Conservation (phyloP, 2,888 invertebrate species). For the Parnassius apollo region DNA sequence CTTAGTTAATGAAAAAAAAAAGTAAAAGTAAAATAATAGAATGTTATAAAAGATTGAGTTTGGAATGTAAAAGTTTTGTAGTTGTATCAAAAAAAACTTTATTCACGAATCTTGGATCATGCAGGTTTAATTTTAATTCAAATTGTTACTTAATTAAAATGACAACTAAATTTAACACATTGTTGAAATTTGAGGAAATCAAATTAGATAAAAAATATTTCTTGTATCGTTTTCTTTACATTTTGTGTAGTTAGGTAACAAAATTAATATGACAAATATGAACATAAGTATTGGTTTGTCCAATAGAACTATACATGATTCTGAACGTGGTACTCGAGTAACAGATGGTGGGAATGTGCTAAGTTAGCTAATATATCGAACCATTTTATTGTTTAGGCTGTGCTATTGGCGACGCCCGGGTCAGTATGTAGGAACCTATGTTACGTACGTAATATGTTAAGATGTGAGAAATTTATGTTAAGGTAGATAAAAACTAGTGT, state of each 20-base stretch:
- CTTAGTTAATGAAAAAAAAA: no score
- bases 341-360: slow-evolving; percentile 12
- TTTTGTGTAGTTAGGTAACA: neutral
- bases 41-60: no score
- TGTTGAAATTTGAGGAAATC: no score
- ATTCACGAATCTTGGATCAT: no score
- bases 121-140: no score
- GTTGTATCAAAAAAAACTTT: no score
- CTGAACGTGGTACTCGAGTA: slow-evolving; percentile 16
- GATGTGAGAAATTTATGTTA: neutral
- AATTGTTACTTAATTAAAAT: no score
- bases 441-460: neutral
- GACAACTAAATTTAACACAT: no score
- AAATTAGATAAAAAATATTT: no score
- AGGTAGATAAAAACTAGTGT: neutral
- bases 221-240: no score
- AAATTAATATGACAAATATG: neutral
- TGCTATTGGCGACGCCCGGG: slow-evolving; percentile 3
- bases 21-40: no score
- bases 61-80: no score
- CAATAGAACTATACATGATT: slow-evolving; percentile 7
- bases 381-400: slow-evolving; percentile 24
- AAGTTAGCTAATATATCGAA: slow-evolving; percentile 24
- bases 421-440: slow-evolving; percentile 8
- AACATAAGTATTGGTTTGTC: neutral